These are phyloP conservation scores for Ginglymostoma cirratum DNA, from an alignment of 2,113 vertebrate species.

Conservation along the genomic window DNA sequence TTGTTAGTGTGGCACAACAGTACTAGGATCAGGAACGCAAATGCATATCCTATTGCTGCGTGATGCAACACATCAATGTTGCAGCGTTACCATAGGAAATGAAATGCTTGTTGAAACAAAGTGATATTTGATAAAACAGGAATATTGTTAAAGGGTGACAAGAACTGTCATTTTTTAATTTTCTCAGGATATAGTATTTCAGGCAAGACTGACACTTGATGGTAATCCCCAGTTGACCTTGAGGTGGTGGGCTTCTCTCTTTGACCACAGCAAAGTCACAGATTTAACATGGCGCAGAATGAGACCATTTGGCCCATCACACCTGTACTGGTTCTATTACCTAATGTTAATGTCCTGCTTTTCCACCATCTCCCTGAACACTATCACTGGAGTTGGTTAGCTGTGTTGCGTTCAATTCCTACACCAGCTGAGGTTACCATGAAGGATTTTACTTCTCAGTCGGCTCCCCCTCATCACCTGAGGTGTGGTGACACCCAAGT, in stretches of 20 bases:
- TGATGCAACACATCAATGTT: not conserved
- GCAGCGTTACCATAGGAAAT: not conserved
- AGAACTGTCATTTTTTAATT: not conserved
- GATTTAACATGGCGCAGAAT: not conserved
- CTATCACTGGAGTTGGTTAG: too few relatives aligned
- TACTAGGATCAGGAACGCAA: not conserved
- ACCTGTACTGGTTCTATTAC: too few relatives aligned
- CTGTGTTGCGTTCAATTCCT: too few relatives aligned
- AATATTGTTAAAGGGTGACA: not conserved
- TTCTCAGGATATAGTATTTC: not conserved
- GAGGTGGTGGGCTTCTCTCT: not conserved
- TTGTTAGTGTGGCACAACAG: not conserved
- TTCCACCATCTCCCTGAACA: too few relatives aligned
- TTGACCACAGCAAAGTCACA: too few relatives aligned
- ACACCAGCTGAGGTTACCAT: too few relatives aligned
- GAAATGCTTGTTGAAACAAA: not conserved
- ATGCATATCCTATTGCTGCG: not conserved
- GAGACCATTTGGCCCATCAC: too few relatives aligned
- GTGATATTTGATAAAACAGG: not conserved
- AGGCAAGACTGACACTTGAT: not conserved
- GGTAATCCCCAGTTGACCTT: not conserved
- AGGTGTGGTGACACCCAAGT: too few relatives aligned
- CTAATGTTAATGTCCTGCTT: too few relatives aligned
- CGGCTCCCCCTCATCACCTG: too few relatives aligned
- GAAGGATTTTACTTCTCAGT: too few relatives aligned